Percentiles rank a stretch among this genome's conserved stretches.
These are phyloP conservation scores for Plumapathes pennacea DNA, from an alignment of 92 coral and sea anemone genomes.

Conservation along the genomic window DNA sequence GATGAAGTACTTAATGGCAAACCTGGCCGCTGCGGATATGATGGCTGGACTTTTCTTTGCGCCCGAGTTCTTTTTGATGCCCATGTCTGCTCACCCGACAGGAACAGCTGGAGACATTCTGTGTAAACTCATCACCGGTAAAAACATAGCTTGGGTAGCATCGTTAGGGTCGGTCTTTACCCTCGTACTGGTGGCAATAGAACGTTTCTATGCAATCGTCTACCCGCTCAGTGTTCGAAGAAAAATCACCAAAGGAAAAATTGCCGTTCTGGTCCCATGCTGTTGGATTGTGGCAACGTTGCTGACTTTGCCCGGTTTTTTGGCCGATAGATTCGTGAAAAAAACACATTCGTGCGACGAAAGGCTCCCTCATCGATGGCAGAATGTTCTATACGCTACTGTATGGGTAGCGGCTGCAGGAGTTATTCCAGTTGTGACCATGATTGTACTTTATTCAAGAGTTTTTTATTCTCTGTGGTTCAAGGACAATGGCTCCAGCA, in stretches of 20 bases:
- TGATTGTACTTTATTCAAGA: conserved; percentile 19
- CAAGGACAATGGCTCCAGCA: conserved; percentile 3
- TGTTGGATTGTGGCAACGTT: conserved; percentile 30
- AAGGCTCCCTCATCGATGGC: too few relatives aligned
- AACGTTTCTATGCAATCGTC: conserved; percentile 37
- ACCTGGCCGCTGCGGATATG: too few relatives aligned
- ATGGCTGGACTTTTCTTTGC: too few relatives aligned
- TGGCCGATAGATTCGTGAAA: too few relatives aligned
- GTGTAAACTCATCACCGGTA: conserved; percentile 37
- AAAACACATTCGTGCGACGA: too few relatives aligned
- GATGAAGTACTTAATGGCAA: too few relatives aligned
- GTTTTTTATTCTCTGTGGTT: conserved; percentile 18
- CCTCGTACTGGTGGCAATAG: conserved; percentile 23
- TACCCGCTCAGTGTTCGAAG: conserved; percentile 29
- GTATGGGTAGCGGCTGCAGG: too few relatives aligned
- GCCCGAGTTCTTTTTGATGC: too few relatives aligned
- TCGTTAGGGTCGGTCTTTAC: conserved; percentile 39
- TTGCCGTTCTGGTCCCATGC: neutral
- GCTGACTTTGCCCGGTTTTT: too few relatives aligned
- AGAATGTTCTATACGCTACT: too few relatives aligned
- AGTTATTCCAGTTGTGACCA: conserved; percentile 10
- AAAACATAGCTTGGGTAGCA: conserved; percentile 36
- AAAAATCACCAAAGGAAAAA: conserved; percentile 1
- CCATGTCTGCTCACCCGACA: too few relatives aligned
- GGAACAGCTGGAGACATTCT: conserved; percentile 24